Percentiles rank a stretch among this genome's conserved stretches.
Evolutionary conservation across 64 coral and sea anemone species (phyloP).

Genomic region (Dendrophyllia cribrosa): DNA sequence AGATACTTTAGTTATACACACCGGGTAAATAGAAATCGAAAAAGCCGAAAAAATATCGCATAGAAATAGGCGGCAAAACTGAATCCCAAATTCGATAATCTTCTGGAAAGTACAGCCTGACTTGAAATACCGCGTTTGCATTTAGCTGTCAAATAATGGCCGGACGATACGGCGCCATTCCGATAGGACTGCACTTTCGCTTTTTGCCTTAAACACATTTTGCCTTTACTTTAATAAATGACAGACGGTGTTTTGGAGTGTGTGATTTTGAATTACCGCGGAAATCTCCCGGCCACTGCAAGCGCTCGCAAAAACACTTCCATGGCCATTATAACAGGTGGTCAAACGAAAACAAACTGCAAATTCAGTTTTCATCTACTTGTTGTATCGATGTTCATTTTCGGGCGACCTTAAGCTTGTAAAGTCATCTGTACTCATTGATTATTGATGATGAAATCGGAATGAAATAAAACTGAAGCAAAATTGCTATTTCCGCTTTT

Average conservation of each 20-base stretch:
- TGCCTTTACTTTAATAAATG: not conserved
- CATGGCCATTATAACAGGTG: not conserved
- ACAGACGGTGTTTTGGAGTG: no score
- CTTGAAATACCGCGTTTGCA: not conserved
- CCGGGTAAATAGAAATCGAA: no score
- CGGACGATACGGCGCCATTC: no score
- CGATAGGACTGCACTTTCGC: no score
- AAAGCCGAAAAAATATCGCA: no score
- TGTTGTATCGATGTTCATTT: slow-evolving; percentile 16
- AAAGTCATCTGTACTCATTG: slow-evolving; percentile 15
- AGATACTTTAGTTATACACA: no score
- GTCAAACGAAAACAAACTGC: not conserved
- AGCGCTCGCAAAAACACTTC: not conserved
- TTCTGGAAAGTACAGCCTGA: no score
- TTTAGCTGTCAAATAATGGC: not conserved
- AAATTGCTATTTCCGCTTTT: not conserved
- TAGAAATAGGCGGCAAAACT: not conserved
- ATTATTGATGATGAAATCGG: slow-evolving; percentile 14
- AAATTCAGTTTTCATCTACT: not conserved
- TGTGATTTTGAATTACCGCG: no score
- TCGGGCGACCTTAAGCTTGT: not conserved
- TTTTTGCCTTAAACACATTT: not conserved
- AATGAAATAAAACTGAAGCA: not conserved
- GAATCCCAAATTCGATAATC: not conserved
- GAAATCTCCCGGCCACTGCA: not conserved